Percentiles rank a stretch among this genome's conserved stretches.
Evolutionary conservation across 2,797 vertebrate species (phyloP).

Genomic region (Somateria mollissima): DNA sequence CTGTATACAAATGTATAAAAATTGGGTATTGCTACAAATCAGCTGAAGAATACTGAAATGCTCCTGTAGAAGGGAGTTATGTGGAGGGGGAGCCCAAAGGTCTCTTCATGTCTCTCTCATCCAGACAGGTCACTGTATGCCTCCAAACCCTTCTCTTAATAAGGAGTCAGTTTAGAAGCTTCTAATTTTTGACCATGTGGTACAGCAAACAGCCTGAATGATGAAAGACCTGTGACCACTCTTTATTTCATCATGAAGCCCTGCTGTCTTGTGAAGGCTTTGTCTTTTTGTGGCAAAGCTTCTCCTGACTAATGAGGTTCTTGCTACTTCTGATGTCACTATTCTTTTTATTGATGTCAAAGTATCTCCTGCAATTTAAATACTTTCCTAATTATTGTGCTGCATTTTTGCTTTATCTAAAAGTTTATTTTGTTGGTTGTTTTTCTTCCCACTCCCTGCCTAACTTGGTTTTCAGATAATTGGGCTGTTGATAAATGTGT

Average conservation of each 20-base stretch:
- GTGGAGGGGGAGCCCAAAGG: not conserved
- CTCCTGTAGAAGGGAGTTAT: not conserved
- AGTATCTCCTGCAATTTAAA: not conserved
- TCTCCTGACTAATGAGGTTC: not conserved
- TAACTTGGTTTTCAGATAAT: not conserved
- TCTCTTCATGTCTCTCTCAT: fast-evolving
- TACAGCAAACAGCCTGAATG: not conserved
- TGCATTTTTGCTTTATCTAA: not conserved
- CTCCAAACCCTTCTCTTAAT: not conserved
- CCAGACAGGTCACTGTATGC: not conserved
- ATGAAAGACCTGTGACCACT: not conserved
- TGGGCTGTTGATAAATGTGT: not conserved
- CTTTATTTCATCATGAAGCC: not conserved
- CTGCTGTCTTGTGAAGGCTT: not conserved
- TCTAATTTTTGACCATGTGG: not conserved
- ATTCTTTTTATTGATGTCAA: not conserved
- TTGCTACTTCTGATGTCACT: not conserved
- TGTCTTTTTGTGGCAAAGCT: not conserved
- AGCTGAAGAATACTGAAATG: not conserved
- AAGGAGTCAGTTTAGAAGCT: not conserved
- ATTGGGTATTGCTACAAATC: not conserved
- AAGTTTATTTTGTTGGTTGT: not conserved
- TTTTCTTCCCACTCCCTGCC: not conserved
- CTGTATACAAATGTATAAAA: not conserved
- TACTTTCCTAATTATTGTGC: not conserved